Evolutionary conservation across 2,113 vertebrate species (phyloP).

Genomic region (Mastomys natalensis): DNA sequence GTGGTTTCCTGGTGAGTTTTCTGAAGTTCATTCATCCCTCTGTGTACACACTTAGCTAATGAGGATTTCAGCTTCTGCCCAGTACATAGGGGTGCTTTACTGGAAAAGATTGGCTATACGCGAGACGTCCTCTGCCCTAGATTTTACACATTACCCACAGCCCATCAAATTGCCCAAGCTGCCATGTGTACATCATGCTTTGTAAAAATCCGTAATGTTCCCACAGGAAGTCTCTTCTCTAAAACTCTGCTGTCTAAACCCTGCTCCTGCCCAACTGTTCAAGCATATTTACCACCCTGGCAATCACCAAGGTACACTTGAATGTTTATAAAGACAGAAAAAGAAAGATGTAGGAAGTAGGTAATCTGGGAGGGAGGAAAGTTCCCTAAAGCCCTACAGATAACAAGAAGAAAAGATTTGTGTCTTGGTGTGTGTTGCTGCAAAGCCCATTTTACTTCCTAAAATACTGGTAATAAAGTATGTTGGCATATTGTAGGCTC

Average conservation of each 20-base stretch:
- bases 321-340: neutral
- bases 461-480: neutral
- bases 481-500: neutral
- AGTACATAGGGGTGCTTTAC: neutral
- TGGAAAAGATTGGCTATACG: neutral
- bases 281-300: neutral
- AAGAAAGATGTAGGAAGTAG: neutral
- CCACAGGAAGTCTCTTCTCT: neutral
- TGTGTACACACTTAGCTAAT: neutral
- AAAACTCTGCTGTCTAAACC: neutral
- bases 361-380: neutral
- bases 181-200: neutral
- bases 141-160: neutral
- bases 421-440: neutral
- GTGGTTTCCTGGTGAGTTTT: neutral
- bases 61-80: neutral
- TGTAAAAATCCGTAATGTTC: neutral
- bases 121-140: neutral
- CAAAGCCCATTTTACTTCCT: neutral
- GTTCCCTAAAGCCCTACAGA: neutral
- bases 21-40: neutral
- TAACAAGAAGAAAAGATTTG: neutral
- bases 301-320: neutral
- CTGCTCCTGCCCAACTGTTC: neutral
- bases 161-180: neutral